Evolutionary conservation across 2,113 vertebrate genomes (phyloP).

Genomic region (Sminthopsis crassicaudata): DNA sequence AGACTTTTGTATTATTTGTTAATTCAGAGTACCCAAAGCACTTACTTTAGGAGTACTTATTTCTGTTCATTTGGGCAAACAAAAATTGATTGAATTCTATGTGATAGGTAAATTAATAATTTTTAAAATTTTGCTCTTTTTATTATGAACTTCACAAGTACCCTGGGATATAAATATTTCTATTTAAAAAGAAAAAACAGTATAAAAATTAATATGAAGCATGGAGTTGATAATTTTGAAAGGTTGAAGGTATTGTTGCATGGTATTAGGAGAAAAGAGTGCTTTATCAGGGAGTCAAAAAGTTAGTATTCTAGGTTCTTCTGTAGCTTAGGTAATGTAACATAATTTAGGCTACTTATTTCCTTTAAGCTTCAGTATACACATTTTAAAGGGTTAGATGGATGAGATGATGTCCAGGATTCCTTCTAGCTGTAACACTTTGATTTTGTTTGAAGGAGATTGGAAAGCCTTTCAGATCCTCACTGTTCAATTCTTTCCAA

Average conservation of each 20-base stretch:
- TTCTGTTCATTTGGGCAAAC: background rate
- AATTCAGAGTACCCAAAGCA: background rate
- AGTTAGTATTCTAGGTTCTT: background rate
- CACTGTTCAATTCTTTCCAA: background rate
- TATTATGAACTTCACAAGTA: background rate
- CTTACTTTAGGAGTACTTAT: background rate
- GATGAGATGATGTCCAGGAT: background rate
- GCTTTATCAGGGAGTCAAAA: background rate
- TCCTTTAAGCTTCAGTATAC: background rate
- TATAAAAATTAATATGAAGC: background rate
- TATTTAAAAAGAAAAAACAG: background rate
- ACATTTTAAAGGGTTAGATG: background rate
- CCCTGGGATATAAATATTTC: background rate
- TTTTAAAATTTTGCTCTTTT: background rate
- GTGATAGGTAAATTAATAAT: background rate
- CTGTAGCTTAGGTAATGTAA: background rate
- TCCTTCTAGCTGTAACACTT: background rate
- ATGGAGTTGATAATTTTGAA: constrained; percentile 16
- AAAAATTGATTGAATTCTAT: constrained; percentile 43
- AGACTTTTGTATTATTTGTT: constrained; percentile 27
- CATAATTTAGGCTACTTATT: background rate
- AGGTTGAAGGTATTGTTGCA: background rate
- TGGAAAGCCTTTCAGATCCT: background rate
- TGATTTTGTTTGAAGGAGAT: background rate
- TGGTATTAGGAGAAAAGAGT: constrained; percentile 19